Base-by-base conservation (phyloP, 2,888 invertebrate genomes). In the Globia sparganii region DNA sequence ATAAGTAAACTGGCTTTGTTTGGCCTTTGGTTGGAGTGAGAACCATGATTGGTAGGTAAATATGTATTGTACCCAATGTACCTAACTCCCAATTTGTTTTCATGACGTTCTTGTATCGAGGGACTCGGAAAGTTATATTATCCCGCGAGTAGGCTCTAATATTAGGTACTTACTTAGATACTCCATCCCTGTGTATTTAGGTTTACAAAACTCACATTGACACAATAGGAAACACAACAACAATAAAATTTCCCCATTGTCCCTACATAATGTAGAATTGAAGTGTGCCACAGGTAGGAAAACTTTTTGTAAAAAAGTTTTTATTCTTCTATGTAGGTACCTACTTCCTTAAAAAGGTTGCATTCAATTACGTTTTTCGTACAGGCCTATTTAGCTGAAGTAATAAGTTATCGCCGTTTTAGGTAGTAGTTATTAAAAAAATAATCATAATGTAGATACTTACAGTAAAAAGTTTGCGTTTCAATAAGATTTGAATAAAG, bases 171-270 rank as follows among this genome's bases (percentile, higher is more conserved):
- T 71, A 72, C 6, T 18, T 25, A 18, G 11, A 8, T 71, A 21
- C 6, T 5, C 13, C 9, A 28, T 18, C 18, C 4, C 9, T 53
- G 21, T 75, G 53, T 49, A 34, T n/a, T 62, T 64, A 56, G 53
- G 34, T 64, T 43, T 74, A 43, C 34, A n/a, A 56, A 75, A 62
- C 37, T 56, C 56, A 58, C 31, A 37, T 58, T 59, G 15, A 25
- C 28, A 46, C 58, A 40, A 58, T n/a, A 75, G 65, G 40, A 66
- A 66, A 59, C 9, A 40, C 46, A 77, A 65, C 31, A 58, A 49
- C 37, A 49, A 66, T 59, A 49, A 66, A 77, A 31, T 46, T 4
- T n/a, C 37, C 15, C 31, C 6, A 31, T 21, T 66, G n/a, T n/a
- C n/a, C n/a, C n/a, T n/a, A n/a, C n/a, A n/a, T n/a, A n/a, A n/a